Percentiles rank a stretch among this genome's conserved stretches.
Evolutionary conservation across 2,113 vertebrate genomes (phyloP).

Genomic region (Pontoporia blainvillei): DNA sequence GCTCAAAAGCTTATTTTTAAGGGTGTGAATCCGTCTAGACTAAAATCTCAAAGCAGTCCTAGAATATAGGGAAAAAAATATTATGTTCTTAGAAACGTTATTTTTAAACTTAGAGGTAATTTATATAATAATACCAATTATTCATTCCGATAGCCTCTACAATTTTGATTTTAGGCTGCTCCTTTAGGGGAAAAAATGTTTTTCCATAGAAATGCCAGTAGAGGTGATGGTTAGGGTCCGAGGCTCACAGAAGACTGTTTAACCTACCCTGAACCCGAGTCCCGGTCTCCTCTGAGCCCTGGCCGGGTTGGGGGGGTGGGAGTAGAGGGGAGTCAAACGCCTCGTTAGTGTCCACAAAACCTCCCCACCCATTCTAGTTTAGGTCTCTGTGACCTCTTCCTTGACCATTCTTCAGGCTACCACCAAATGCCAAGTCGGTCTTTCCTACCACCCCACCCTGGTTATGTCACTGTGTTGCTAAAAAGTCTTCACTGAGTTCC

Average conservation of each 20-base stretch:
- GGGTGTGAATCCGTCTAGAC: slow-evolving; percentile 37
- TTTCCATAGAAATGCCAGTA: not conserved
- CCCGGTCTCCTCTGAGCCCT: not conserved
- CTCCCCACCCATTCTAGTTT: not conserved
- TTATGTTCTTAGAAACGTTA: slow-evolving; percentile 14
- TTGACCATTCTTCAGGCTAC: not conserved
- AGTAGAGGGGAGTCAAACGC: not conserved
- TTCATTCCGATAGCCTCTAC: not conserved
- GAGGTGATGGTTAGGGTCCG: not conserved
- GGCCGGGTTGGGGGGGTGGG: not conserved
- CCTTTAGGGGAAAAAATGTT: not conserved
- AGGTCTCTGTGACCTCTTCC: not conserved
- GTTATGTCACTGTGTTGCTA: not conserved
- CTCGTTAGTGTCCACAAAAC: not conserved
- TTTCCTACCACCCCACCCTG: not conserved
- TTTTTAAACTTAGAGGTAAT: slow-evolving; percentile 33
- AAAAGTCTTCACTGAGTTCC: not conserved
- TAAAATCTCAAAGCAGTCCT: slow-evolving; percentile 2
- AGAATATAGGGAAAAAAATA: not conserved
- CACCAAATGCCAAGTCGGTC: not conserved
- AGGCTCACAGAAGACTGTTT: not conserved
- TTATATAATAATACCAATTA: not conserved
- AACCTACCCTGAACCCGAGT: not conserved
- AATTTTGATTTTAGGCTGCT: not conserved
- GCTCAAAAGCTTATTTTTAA: slow-evolving; percentile 41